Percentiles rank a stretch among this genome's conserved stretches.
phyloP scores from a whole-genome alignment of 2,888 invertebrate species.

The Meliscaeva auricollis region DNA sequence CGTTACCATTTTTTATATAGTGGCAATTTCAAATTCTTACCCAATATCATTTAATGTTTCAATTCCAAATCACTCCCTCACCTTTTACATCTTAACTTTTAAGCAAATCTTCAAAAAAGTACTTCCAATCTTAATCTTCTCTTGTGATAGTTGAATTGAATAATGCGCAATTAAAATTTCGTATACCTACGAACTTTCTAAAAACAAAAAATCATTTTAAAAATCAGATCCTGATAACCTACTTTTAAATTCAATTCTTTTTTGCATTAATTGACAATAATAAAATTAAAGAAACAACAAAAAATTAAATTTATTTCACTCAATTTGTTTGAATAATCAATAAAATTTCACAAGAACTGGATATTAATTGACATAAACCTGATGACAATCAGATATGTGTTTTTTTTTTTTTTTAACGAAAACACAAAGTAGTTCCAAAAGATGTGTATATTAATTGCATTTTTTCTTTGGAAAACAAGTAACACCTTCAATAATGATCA shows the following conservation, averaged over 20 bases:
- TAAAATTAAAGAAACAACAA: constrained; percentile 4
- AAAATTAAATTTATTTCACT: constrained; percentile 6
- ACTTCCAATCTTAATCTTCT: neutral
- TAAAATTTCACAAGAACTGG: constrained; percentile 24
- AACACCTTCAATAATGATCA: constrained; percentile 2
- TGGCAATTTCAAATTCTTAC: no score
- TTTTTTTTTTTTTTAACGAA: neutral
- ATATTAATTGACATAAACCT: constrained; percentile 2
- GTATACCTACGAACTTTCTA: neutral
- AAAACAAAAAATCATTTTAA: neutral
- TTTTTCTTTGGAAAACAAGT: neutral
- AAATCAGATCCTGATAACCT: constrained; percentile 30
- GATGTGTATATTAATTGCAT: constrained; percentile 15
- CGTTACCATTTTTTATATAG: no score
- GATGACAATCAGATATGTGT: constrained; percentile 33
- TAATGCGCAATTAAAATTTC: constrained; percentile 16
- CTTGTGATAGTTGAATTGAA: neutral
- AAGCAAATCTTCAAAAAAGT: neutral
- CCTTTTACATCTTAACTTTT: neutral
- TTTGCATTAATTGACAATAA: constrained; percentile 11
- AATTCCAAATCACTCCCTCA: neutral
- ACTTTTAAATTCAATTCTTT: neutral
- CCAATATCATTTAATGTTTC: no score
- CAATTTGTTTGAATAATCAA: constrained; percentile 28
- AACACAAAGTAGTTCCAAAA: constrained; percentile 8